Percentiles rank a stretch among this genome's conserved stretches.
Conservation (phyloP, 1,140 invertebrate genomes). For the Leptopilina clavipes region DNA sequence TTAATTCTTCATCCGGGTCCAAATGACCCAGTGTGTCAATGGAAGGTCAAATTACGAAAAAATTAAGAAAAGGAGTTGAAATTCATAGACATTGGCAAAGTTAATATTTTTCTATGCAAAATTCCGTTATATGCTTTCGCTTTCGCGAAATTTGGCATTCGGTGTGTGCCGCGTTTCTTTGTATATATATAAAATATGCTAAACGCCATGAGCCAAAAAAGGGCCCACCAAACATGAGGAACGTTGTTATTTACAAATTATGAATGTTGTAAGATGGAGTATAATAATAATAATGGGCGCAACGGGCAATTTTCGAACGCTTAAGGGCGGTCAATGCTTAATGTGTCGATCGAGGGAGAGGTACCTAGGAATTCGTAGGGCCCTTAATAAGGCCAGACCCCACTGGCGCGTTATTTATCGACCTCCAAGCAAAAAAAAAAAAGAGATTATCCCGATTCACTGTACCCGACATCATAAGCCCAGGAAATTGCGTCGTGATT, state of each 20-base stretch:
- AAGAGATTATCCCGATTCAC: conserved; percentile 49
- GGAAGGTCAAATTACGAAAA: too few relatives aligned
- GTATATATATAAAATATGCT: conserved; percentile 34
- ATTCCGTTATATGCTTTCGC: too few relatives aligned
- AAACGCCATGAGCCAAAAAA: conserved; percentile 26
- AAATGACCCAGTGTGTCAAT: too few relatives aligned
- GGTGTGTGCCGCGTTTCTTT: not conserved
- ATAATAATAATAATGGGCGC: conserved; percentile 52
- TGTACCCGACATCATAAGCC: conserved; percentile 1
- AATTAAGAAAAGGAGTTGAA: too few relatives aligned
- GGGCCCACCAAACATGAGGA: conserved; percentile 27
- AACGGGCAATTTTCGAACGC: conserved; percentile 55
- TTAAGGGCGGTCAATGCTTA: conserved; percentile 37
- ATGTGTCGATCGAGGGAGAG: conserved; percentile 43
- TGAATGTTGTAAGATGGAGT: conserved; percentile 65
- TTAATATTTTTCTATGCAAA: too few relatives aligned
- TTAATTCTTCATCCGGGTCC: too few relatives aligned
- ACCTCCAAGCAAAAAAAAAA: conserved; percentile 42
- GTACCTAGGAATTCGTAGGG: conserved; percentile 49
- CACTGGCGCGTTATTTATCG: conserved; percentile 52
- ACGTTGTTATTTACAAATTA: conserved; percentile 70
- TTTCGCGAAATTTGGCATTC: not conserved
- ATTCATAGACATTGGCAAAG: too few relatives aligned
- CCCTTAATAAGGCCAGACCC: conserved; percentile 26
- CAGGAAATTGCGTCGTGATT: conserved; percentile 20